Evolutionary conservation across 1,140 invertebrate species (phyloP), one percentile per base, ranked within the genome.

Genomic region (Scaptodrosophila lebanonensis): DNA sequence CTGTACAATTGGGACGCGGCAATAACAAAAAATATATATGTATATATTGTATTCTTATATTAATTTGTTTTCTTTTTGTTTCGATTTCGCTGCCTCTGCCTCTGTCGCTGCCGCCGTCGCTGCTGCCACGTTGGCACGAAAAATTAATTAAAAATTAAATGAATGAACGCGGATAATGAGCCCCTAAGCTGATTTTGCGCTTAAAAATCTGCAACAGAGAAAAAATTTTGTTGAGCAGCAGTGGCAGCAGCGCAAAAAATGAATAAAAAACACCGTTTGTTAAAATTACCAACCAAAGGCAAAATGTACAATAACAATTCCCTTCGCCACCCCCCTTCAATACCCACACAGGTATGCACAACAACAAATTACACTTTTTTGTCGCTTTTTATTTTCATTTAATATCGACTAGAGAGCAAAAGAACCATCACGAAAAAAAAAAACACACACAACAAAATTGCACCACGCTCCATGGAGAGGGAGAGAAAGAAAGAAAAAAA

Each of bases 101-200:
- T n/a, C n/a, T n/a, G n/a, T n/a, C n/a, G n/a, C n/a, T n/a, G n/a
- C n/a, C n/a, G n/a, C n/a, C n/a, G n/a, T n/a, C n/a, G n/a, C n/a
- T n/a, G n/a, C n/a, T n/a, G n/a, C n/a, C n/a, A n/a, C n/a, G n/a
- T n/a, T 20, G 16, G 16, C 40, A 9, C n/a, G 65, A 44, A 84
- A 84, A 84, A 84, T 84, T 84, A 84, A 84, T 84, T 84, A 84
- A 84, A 84, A 84, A 84, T 84, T 84, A 84, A 73, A 84, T 84
- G 61, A 84, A 84, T 82, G 71, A 84, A 84, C 70, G 54, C 61
- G 65, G 83, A 79, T 79, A 83, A 79, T 71, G 76, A 85, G 83
- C 76, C 83, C 83, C 83, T 83, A 85, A 83, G 76, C 83, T 84
- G 82, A 84, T 84, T 84, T 82, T 83, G 61, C 70, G 60, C 66